A percentile compares a stretch with the other conserved stretches of the same genome.
phyloP scores from a whole-genome alignment of 2,113 vertebrate species.

The Phainopepla nitens region DNA sequence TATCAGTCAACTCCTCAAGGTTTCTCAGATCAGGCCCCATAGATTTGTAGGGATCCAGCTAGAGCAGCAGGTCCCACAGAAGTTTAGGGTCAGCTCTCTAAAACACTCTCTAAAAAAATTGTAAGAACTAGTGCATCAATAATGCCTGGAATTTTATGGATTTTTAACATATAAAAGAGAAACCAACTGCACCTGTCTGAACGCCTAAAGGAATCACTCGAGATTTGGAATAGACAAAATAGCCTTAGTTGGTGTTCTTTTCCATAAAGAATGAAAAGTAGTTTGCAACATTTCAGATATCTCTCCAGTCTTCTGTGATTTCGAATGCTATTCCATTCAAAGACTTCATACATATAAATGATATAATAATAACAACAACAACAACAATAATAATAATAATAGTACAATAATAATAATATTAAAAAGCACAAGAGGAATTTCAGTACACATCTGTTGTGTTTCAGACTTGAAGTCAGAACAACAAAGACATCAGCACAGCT shows the following conservation, averaged over 20 bases:
- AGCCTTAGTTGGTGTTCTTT: neutral
- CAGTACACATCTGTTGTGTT: slow-evolving; percentile 26
- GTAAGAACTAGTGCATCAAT: neutral
- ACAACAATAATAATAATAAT: neutral
- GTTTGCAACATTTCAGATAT: neutral
- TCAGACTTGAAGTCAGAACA: slow-evolving; percentile 2
- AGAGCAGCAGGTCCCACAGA: neutral
- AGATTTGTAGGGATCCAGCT: neutral
- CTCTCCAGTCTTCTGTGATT: neutral
- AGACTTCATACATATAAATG: neutral
- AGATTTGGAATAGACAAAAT: neutral
- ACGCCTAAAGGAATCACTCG: neutral
- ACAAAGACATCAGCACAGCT: slow-evolving; percentile 35
- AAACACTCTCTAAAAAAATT: neutral
- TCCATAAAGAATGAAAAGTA: neutral
- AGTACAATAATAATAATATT: too few relatives aligned
- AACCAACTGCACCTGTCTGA: neutral
- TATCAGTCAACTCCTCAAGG: neutral
- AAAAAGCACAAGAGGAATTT: neutral
- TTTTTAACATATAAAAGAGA: neutral
- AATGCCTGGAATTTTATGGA: neutral
- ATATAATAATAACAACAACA: neutral
- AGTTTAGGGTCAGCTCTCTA: neutral
- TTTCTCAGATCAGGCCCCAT: neutral
- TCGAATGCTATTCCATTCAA: neutral